Conservation (phyloP, 2,113 vertebrate species). For the Motacilla tschutschensis region DNA sequence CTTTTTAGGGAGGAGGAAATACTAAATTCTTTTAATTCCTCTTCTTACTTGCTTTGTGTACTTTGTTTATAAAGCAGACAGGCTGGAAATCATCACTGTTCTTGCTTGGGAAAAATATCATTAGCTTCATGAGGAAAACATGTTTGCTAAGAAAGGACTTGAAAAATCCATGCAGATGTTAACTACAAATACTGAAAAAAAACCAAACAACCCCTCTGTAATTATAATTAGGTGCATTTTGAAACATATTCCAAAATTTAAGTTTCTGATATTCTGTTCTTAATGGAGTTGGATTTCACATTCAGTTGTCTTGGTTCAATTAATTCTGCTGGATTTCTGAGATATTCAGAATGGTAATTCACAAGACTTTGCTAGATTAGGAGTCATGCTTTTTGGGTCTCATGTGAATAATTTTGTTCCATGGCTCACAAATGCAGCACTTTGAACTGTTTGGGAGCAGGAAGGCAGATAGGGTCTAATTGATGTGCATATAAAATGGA, state of each 20-base stretch:
- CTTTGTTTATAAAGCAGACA: neutral
- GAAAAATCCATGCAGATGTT: neutral
- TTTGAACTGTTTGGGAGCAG: neutral
- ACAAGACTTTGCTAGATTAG: neutral
- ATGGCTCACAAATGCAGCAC: neutral
- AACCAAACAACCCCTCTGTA: neutral
- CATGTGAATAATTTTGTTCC: neutral
- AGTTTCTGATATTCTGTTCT: neutral
- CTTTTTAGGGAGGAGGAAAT: neutral
- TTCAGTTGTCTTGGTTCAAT: neutral
- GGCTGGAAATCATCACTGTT: neutral
- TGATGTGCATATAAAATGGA: neutral
- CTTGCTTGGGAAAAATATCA: neutral
- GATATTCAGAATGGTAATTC: neutral
- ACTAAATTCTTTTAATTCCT: slow-evolving; percentile 15
- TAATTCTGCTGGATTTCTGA: neutral
- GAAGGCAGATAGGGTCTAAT: neutral
- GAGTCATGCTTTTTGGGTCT: neutral
- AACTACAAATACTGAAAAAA: neutral
- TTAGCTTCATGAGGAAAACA: neutral
- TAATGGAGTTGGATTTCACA: neutral
- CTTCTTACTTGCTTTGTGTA: neutral
- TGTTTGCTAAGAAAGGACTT: neutral
- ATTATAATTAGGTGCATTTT: neutral
- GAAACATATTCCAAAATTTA: neutral